Base-by-base conservation (phyloP, 2,797 vertebrate genomes). In the Halcyon badia region DNA sequence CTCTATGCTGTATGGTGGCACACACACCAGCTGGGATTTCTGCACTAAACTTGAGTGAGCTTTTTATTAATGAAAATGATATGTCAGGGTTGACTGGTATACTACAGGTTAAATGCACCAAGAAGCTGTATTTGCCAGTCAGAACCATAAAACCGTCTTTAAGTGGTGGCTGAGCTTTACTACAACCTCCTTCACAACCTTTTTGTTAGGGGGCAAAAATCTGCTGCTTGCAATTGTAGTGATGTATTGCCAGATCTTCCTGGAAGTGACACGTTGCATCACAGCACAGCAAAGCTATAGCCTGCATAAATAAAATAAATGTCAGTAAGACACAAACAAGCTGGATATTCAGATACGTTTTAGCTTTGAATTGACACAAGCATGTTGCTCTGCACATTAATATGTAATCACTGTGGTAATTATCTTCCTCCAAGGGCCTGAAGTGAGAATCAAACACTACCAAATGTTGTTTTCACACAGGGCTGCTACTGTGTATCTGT, bases 381-480 rank as follows among this genome's bases (percentile, higher is more conserved):
- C 25, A 21, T 26, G 30, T 64, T 54, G 37, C 46, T 79, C 39
- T 79, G 44, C 85, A 61, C 46, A 54, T 89, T 91, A 88, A 95
- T 87, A 87, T 1, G 0, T 52, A 73, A 66, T 83, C 79, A 79
- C 42, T 62, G 33, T 42, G 44, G n/a, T 90, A 92, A 92, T 80
- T 84, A 76, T 33, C 71, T 84, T 95, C 61, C 42, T 92, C 68
- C 69, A 28, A 52, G 56, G 35, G 44, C 39, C 51, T 85, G 83
- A 96, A 95, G 95, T 88, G 48, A 95, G 86, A 92, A 94, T 51
- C 39, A 71, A 78, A 52, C 16, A 24, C 57, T 64, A 78, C 42
- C 42, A 61, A 87, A 79, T 26, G 37, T 24, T 76, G 39, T 89
- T 91, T 78, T 88, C 76, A 91, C n/a, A 41, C 52, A 68, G 37